Evolutionary conservation across 2,797 vertebrate genomes (phyloP), one percentile per base, ranked within the genome.

Genomic region (Enteromius radiatus): DNA sequence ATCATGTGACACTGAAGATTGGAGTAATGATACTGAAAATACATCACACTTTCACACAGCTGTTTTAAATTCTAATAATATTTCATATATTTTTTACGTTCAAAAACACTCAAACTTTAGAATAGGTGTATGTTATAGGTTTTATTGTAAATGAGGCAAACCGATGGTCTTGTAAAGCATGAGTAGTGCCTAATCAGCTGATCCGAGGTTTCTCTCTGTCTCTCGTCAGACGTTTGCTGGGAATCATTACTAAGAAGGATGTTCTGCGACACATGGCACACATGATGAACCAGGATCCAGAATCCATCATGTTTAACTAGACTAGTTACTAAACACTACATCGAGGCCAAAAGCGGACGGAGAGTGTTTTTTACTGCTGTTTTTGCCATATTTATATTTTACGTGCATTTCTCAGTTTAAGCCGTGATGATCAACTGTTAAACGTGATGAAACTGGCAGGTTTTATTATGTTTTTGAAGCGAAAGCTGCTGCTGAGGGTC

Each of bases 211-310:
- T 43, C 3, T 78, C 31, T 84, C 36, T 28, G 26, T 61, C 26
- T 61, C 5, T 90, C 77, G 87, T 56, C 88, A 99, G 98, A 91
- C 97, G 97, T 84, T 96, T 99, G 78, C 95, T 99, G 90, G 98
- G 98, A 87, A 99, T 99, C 94, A 98, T 99, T 94, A 99, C 98
- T 5, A 99, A 99, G 94, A 99, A 99, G 91, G 98, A 98, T 82
- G 97, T 99, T 67, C 94, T 99, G 88, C 95, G 97, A 69, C 97
- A 99, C 92, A 99, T 99, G 97, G 98, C 98, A 33, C 98, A 99
- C 87, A 98, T 99, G 97, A 97, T 80, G 79, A 99, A 99, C 94
- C 97, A 99, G 92, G 98, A 99, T 84, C 98, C 98, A 1, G 97
- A 98, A 92, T 99, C 98, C 87, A 91, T 90, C 73, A 88, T 89